phyloP scores from a whole-genome alignment of 2,797 vertebrate genomes.

The Moxostoma hubbsi region DNA sequence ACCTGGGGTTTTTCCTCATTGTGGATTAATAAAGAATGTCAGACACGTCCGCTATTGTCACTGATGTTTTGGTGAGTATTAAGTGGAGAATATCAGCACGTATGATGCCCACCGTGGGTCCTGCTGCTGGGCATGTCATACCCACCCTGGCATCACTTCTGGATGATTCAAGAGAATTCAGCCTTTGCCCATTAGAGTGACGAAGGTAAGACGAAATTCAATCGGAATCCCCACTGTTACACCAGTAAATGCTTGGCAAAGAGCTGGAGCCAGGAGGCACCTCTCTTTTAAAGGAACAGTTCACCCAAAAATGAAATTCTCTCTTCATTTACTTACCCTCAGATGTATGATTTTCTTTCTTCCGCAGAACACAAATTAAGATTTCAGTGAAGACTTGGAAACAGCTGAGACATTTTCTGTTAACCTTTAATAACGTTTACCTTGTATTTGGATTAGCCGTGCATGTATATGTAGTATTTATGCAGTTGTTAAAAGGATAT shows the following conservation, averaged over 20 bases:
- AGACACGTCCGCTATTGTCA: slow-evolving; percentile 6
- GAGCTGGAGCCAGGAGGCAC: neutral
- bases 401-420: no score
- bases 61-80: neutral
- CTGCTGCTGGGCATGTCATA: no score
- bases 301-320: no score
- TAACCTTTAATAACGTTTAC: no score
- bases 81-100: neutral
- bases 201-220: slow-evolving; percentile 37
- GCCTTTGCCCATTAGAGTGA: neutral
- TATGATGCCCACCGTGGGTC: neutral
- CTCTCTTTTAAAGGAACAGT: neutral
- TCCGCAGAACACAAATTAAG: no score
- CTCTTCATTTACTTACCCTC: no score
- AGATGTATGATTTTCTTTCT: no score
- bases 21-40: slow-evolving; percentile 65
- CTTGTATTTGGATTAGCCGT: no score
- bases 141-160: neutral
- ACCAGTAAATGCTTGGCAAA: slow-evolving; percentile 29
- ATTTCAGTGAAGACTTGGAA: no score
- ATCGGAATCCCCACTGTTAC: slow-evolving; percentile 22
- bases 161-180: slow-evolving; percentile 7
- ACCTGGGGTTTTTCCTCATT: slow-evolving; percentile 27
- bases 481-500: no score
- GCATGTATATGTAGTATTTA: no score